Percentiles rank a stretch among this genome's conserved stretches.
Conservation (phyloP, 2,113 vertebrate genomes). For the Callorhinus ursinus region DNA sequence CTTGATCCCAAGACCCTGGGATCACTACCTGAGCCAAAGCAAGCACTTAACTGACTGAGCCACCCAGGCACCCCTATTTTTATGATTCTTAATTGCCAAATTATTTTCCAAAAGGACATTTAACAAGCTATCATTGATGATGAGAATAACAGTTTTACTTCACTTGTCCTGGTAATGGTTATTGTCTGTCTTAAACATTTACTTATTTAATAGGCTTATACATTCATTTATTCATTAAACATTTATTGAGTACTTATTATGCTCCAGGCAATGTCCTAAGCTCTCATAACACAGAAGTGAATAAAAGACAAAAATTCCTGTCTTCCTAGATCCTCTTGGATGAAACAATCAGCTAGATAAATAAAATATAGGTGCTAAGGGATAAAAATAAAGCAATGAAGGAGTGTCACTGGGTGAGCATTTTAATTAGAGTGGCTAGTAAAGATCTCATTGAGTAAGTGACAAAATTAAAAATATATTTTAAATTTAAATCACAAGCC, state of each 20-base stretch:
- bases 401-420: not conserved
- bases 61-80: too few relatives aligned
- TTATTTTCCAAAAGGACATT: not conserved
- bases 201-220: not conserved
- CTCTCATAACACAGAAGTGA: not conserved
- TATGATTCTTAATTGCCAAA: not conserved
- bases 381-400: not conserved
- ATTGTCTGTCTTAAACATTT: not conserved
- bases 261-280: conserved; percentile 5
- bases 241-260: not conserved
- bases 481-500: conserved; percentile 21
- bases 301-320: not conserved
- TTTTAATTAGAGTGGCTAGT: not conserved
- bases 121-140: not conserved
- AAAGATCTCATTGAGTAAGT: not conserved
- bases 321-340: not conserved
- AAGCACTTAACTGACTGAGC: too few relatives aligned
- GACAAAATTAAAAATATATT: not conserved
- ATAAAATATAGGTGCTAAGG: not conserved
- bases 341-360: not conserved
- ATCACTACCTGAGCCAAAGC: too few relatives aligned
- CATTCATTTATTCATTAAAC: conserved; percentile 7
- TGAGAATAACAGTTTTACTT: conserved; percentile 6
- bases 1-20: too few relatives aligned
- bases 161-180: not conserved